These are phyloP conservation scores for Myotis yumanensis DNA, from an alignment of 2,113 vertebrate genomes.

Conservation along the genomic window DNA sequence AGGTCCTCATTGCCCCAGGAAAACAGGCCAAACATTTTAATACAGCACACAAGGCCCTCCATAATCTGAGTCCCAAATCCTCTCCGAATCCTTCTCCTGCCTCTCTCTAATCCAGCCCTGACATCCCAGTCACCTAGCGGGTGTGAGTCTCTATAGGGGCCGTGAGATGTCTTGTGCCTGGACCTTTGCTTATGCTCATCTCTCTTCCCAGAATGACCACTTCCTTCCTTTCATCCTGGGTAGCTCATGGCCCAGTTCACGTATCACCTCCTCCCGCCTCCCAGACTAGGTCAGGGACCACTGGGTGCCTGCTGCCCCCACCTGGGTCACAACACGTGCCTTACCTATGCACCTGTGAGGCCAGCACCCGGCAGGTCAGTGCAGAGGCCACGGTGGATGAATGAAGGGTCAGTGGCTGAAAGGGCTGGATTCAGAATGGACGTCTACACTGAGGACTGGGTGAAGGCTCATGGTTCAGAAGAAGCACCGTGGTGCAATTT, in stretches of 20 bases:
- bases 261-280: background rate
- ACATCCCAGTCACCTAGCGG: background rate
- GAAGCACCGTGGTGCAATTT: background rate
- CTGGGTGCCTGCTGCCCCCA: background rate
- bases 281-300: background rate
- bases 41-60: too few species aligned
- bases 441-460: background rate
- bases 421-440: background rate
- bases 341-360: background rate
- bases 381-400: fast-evolving
- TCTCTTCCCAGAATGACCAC: background rate
- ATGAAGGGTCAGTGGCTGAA: background rate
- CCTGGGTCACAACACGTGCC: background rate
- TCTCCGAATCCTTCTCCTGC: background rate
- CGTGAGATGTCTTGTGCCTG: background rate
- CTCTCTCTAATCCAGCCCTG: background rate
- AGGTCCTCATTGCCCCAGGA: background rate
- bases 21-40: background rate
- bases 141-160: background rate
- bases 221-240: background rate
- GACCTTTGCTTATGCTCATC: background rate
- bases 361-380: fast-evolving
- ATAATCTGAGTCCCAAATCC: background rate
- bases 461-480: background rate
- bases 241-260: background rate